These are phyloP conservation scores for Euzophera pinguis DNA, from an alignment of 2,888 invertebrate genomes.

Conservation along the genomic window DNA sequence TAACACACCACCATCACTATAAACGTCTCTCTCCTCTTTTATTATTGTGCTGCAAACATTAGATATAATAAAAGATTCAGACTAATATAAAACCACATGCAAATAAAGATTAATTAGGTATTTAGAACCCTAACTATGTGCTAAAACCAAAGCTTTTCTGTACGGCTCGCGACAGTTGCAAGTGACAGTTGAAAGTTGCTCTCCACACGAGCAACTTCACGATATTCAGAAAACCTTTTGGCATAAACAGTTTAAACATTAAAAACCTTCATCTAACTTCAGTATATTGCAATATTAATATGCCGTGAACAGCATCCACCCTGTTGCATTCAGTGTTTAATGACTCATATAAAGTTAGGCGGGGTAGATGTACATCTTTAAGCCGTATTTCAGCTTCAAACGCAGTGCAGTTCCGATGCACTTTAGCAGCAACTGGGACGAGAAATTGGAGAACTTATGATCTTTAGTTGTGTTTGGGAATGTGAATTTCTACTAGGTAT, in stretches of 20 bases:
- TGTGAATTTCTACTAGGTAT: neutral
- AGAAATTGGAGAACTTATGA: slow-evolving; percentile 20
- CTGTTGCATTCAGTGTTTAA: slow-evolving; percentile 28
- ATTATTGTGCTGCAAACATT: too few relatives aligned
- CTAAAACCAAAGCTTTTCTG: too few relatives aligned
- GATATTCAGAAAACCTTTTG: slow-evolving; percentile 2
- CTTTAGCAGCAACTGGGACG: slow-evolving; percentile 13
- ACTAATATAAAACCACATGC: too few relatives aligned
- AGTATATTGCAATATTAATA: slow-evolving; percentile 18
- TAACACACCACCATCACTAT: too few relatives aligned
- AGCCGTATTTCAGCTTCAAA: slow-evolving; percentile 12
- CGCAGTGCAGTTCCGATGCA: slow-evolving; percentile 18
- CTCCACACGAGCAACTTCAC: neutral
- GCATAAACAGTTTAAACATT: slow-evolving; percentile 4
- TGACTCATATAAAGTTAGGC: slow-evolving; percentile 24
- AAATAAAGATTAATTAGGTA: too few relatives aligned
- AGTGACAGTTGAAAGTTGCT: slow-evolving; percentile 1
- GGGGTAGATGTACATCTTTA: slow-evolving; percentile 12
- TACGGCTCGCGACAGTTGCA: neutral
- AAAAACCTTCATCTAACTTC: slow-evolving; percentile 9
- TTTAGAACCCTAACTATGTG: too few relatives aligned
- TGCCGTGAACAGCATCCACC: slow-evolving; percentile 24
- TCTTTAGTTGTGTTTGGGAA: slow-evolving; percentile 8
- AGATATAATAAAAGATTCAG: too few relatives aligned
- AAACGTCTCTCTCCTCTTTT: too few relatives aligned